Conservation (phyloP, 2,888 invertebrate species). For the Nemoura dubitans region DNA sequence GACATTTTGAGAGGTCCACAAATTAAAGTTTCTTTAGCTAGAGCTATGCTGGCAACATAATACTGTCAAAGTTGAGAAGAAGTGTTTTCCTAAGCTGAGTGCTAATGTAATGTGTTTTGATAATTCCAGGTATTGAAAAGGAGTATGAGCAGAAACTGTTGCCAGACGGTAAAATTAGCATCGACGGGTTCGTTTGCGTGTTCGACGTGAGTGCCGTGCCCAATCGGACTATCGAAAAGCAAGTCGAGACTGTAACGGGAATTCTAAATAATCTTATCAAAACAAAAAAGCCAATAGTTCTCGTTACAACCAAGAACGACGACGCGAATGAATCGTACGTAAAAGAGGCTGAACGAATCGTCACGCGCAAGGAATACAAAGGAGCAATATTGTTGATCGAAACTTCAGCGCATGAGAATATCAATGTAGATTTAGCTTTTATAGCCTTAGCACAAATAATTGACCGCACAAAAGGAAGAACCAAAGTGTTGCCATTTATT, state of each 20-base stretch:
- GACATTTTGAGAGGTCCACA: too few relatives aligned
- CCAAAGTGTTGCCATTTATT: constrained; percentile 75
- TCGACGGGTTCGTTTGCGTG: constrained; percentile 95
- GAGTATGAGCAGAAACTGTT: constrained; percentile 94
- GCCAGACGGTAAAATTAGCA: constrained; percentile 89
- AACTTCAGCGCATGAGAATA: constrained; percentile 94
- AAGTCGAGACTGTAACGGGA: constrained; percentile 85
- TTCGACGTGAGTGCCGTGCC: constrained; percentile 96
- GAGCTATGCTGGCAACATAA: too few relatives aligned
- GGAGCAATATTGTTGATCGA: constrained; percentile 89
- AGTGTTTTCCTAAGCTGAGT: too few relatives aligned
- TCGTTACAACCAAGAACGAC: constrained; percentile 96
- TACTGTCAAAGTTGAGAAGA: too few relatives aligned
- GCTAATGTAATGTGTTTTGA: too few relatives aligned
- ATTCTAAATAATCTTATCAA: constrained; percentile 88
- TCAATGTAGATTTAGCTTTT: constrained; percentile 94
- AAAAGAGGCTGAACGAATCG: constrained; percentile 87
- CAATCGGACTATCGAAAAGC: constrained; percentile 89
- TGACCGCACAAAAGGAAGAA: constrained; percentile 85
- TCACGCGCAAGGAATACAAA: constrained; percentile 91
- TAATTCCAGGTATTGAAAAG: constrained; percentile 81
- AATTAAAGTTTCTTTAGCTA: too few relatives aligned
- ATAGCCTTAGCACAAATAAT: constrained; percentile 90
- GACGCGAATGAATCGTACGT: constrained; percentile 88
- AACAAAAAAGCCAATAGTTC: constrained; percentile 93